Percentiles rank a stretch among this genome's conserved stretches.
phyloP scores from a whole-genome alignment of 2,888 invertebrate species.

The Emmelina monodactyla region DNA sequence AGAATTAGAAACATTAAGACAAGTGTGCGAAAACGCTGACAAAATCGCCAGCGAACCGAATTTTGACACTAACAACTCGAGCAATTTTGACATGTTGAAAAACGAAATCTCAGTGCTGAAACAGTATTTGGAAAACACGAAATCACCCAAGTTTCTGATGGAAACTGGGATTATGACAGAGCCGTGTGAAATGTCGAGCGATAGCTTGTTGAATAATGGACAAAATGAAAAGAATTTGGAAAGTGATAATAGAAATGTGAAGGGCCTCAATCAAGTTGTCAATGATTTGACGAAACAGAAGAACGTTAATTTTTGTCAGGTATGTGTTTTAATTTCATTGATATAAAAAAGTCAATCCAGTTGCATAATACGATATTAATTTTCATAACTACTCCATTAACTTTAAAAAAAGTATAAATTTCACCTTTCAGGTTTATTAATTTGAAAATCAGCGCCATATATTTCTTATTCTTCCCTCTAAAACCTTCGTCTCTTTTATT shows the following conservation, averaged over 20 bases:
- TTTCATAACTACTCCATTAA: too few species aligned
- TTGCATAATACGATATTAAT: too few species aligned
- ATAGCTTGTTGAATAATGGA: conserved; percentile 30
- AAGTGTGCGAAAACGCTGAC: conserved; percentile 15
- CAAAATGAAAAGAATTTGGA: conserved; percentile 17
- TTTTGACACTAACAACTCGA: conserved; percentile 14
- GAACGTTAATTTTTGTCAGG: conserved; percentile 46
- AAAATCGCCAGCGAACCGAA: conserved; percentile 14
- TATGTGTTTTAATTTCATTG: too few species aligned
- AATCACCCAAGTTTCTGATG: conserved; percentile 26
- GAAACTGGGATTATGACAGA: conserved; percentile 35
- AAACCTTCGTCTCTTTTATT: too few species aligned
- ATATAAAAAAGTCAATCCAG: too few species aligned
- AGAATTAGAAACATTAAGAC: conserved; percentile 21
- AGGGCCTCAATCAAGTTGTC: conserved; percentile 29
- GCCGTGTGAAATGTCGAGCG: conserved; percentile 17
- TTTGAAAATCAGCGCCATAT: too few species aligned
- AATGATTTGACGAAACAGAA: conserved; percentile 50
- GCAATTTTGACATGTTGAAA: conserved; percentile 27
- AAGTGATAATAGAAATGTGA: conserved; percentile 21
- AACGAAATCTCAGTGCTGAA: conserved; percentile 32
- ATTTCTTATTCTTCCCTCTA: too few species aligned
- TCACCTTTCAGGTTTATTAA: too few species aligned
- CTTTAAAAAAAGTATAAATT: too few species aligned
- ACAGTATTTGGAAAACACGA: conserved; percentile 28